Percentiles rank a stretch among this genome's conserved stretches.
phyloP scores from a whole-genome alignment of 2,113 vertebrate genomes.

The Myiagra hebetior region DNA sequence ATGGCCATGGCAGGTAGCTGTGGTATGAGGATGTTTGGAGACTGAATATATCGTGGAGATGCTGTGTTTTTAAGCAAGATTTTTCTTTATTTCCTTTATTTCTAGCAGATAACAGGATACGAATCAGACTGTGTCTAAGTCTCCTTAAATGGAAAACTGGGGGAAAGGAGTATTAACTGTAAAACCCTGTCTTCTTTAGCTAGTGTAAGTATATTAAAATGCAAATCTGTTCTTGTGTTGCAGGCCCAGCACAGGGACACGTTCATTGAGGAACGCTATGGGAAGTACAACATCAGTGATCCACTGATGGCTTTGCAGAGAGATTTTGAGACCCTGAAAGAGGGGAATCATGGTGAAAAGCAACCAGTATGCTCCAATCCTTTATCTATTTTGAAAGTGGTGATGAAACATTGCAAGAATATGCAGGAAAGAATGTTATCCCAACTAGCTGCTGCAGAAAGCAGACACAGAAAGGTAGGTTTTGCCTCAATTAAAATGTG shows the following conservation, averaged over 20 bases:
- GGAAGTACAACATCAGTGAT: slow-evolving; percentile 93
- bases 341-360: slow-evolving; percentile 74
- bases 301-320: slow-evolving; percentile 92
- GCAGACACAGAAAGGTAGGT: slow-evolving; percentile 90
- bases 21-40: background rate
- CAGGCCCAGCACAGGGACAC: slow-evolving; percentile 90
- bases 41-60: background rate
- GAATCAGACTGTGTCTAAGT: background rate
- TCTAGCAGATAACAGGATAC: background rate
- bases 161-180: background rate
- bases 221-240: background rate
- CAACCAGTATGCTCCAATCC: slow-evolving; percentile 84
- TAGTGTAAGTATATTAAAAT: background rate
- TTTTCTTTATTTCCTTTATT: background rate
- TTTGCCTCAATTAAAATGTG: background rate
- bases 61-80: background rate
- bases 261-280: slow-evolving; percentile 91
- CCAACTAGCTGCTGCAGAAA: slow-evolving; percentile 91
- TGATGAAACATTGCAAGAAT: slow-evolving; percentile 93
- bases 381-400: slow-evolving; percentile 86
- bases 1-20: background rate
- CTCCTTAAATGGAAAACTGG: background rate
- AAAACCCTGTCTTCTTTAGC: background rate
- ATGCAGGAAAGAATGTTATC: slow-evolving; percentile 97
- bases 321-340: slow-evolving; percentile 86